A percentile compares a stretch with the other conserved stretches of the same genome.
Conservation (phyloP, 2,888 invertebrate species). For the Drosophila greeni region DNA sequence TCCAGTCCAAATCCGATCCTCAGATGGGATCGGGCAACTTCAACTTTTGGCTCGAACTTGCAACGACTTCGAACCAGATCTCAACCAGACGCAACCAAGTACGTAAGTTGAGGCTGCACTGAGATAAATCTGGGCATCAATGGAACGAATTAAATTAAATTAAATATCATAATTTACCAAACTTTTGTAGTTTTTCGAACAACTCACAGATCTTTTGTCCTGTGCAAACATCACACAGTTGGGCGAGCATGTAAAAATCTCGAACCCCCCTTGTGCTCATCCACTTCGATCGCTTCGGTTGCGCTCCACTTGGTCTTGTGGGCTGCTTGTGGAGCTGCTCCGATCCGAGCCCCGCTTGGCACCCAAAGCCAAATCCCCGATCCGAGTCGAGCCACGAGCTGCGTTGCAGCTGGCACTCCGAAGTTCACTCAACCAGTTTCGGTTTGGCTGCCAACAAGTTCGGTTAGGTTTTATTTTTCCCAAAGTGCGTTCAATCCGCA, state of each 20-base stretch:
- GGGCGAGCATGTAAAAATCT: background rate
- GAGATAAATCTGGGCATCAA: background rate
- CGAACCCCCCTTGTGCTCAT: background rate
- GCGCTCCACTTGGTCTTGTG: slow-evolving; percentile 61
- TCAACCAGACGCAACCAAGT: slow-evolving; percentile 33
- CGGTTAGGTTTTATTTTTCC: slow-evolving; percentile 40
- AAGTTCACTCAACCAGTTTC: slow-evolving; percentile 70
- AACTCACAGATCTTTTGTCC: background rate
- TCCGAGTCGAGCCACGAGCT: slow-evolving; percentile 21
- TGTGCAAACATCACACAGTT: slow-evolving; percentile 3
- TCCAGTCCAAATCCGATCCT: slow-evolving; percentile 12
- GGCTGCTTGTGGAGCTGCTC: slow-evolving; percentile 26
- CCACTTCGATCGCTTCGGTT: slow-evolving; percentile 41
- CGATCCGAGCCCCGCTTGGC: slow-evolving; percentile 29
- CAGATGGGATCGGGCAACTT: slow-evolving; percentile 1
- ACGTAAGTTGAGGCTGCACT: slow-evolving; percentile 37
- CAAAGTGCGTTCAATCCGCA: slow-evolving; percentile 17
- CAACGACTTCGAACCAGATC: slow-evolving; percentile 25
- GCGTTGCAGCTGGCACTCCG: slow-evolving; percentile 37
- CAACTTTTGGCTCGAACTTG: slow-evolving; percentile 12
- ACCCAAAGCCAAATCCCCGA: slow-evolving; percentile 7
- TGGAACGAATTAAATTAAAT: too few species aligned
- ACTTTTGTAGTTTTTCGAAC: too few species aligned
- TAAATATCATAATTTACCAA: too few species aligned
- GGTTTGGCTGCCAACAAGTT: slow-evolving; percentile 59